Percentiles rank a stretch among this genome's conserved stretches.
phyloP scores from a whole-genome alignment of 2,888 invertebrate genomes.

The Byasa hedistus region DNA sequence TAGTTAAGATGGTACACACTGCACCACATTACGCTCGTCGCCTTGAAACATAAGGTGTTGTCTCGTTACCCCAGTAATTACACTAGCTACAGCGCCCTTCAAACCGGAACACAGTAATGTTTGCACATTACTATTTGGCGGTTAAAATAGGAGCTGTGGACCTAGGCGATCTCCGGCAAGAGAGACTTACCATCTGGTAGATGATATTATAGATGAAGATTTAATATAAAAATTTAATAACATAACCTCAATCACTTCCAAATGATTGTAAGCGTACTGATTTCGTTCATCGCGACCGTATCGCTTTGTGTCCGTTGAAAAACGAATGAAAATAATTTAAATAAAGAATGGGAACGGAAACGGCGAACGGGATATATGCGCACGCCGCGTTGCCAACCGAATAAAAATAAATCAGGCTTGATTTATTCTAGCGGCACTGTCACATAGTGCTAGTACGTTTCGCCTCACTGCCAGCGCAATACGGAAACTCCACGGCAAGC shows the following conservation, averaged over 20 bases:
- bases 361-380: conserved; percentile 44
- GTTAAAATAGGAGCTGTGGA: too few relatives aligned
- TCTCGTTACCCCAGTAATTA: too few relatives aligned
- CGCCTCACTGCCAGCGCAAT: conserved; percentile 40
- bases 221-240: too few relatives aligned
- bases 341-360: conserved; percentile 56
- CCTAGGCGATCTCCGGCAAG: too few relatives aligned
- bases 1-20: too few relatives aligned
- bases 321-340: conserved; percentile 56
- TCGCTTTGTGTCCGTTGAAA: conserved; percentile 38
- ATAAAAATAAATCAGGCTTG: conserved; percentile 78
- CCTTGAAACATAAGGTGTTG: too few relatives aligned
- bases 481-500: conserved; percentile 49
- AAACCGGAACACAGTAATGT: too few relatives aligned
- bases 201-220: too few relatives aligned
- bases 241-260: not conserved
- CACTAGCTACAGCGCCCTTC: too few relatives aligned
- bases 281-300: conserved; percentile 9
- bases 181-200: too few relatives aligned
- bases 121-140: too few relatives aligned
- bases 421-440: conserved; percentile 67
- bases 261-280: conserved; percentile 33
- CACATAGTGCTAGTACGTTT: conserved; percentile 50
- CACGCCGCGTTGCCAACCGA: conserved; percentile 57
- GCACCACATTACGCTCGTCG: too few relatives aligned